A percentile compares a stretch with the other conserved stretches of the same genome.
Evolutionary conservation across 2,113 vertebrate genomes (phyloP).

Genomic region (Grallaria varia): DNA sequence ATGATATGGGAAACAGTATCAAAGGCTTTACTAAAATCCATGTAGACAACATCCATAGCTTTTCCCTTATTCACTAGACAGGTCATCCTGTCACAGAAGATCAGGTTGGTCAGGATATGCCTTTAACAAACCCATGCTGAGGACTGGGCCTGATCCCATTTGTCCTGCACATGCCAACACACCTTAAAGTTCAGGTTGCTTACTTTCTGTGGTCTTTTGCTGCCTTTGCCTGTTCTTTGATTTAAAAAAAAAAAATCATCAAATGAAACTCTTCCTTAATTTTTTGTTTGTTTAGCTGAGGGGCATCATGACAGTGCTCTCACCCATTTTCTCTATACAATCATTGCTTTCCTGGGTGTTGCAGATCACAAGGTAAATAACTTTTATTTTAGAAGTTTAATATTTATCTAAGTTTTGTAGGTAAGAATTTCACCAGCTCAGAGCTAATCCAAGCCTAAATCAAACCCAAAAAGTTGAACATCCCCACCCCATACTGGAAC

Average conservation of each 20-base stretch:
- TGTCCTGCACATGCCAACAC: neutral
- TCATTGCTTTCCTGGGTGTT: constrained; percentile 91
- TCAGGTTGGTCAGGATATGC: neutral
- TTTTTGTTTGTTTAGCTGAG: constrained; percentile 80
- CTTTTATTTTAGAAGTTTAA: neutral
- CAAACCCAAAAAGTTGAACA: neutral
- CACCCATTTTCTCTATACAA: constrained; percentile 91
- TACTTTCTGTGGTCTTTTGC: neutral
- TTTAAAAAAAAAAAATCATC: neutral
- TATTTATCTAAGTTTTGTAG: neutral
- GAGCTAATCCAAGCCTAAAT: neutral
- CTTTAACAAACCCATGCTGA: neutral
- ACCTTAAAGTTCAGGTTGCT: neutral
- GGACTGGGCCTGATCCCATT: neutral
- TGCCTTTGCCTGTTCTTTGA: neutral
- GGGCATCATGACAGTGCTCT: constrained; percentile 97
- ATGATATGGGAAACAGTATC: neutral
- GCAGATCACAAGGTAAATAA: constrained; percentile 93
- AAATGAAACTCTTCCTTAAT: constrained; percentile 72
- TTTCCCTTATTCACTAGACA: neutral
- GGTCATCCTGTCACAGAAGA: neutral
- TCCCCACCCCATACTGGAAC: neutral
- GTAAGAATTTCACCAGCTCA: neutral
- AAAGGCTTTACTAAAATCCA: neutral
- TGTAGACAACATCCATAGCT: neutral